Conservation (phyloP, 1,140 invertebrate genomes). For the Leptoteleia sp. region DNA sequence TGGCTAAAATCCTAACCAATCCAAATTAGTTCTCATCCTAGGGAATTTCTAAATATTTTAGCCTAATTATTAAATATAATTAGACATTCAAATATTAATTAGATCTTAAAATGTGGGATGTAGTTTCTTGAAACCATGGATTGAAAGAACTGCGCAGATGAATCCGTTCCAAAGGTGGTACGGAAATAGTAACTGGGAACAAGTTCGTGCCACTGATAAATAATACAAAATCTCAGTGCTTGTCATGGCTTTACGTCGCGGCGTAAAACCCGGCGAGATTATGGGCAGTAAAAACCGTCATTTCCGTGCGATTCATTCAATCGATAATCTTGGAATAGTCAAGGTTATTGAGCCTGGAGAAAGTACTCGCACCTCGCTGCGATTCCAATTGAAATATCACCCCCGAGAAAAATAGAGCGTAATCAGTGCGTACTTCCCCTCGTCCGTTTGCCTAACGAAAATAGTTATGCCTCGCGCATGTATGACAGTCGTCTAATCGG, state of each 20-base stretch:
- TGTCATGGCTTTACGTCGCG: not conserved
- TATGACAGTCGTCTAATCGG: not conserved
- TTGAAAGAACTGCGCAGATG: no score
- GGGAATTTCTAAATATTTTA: no score
- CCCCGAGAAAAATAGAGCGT: not conserved
- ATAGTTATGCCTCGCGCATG: not conserved
- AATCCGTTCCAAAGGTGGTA: no score
- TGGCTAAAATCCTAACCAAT: no score
- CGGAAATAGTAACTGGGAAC: no score
- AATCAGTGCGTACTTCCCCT: not conserved
- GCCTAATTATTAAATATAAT: no score
- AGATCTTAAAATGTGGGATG: no score
- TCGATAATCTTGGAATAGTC: constrained; percentile 52
- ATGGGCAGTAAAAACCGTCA: not conserved
- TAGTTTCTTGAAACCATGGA: no score
- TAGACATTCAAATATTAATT: no score
- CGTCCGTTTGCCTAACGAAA: not conserved
- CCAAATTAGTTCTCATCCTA: no score
- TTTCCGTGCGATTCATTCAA: constrained; percentile 10
- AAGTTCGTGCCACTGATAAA: constrained; percentile 20
- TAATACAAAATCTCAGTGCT: constrained; percentile 1
- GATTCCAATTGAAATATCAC: no score
- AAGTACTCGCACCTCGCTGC: constrained; percentile 3
- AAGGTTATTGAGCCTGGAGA: constrained; percentile 37
- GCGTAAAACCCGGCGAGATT: not conserved